Conservation (phyloP, 2,797 vertebrate species). For the Cottoperca gobio region DNA sequence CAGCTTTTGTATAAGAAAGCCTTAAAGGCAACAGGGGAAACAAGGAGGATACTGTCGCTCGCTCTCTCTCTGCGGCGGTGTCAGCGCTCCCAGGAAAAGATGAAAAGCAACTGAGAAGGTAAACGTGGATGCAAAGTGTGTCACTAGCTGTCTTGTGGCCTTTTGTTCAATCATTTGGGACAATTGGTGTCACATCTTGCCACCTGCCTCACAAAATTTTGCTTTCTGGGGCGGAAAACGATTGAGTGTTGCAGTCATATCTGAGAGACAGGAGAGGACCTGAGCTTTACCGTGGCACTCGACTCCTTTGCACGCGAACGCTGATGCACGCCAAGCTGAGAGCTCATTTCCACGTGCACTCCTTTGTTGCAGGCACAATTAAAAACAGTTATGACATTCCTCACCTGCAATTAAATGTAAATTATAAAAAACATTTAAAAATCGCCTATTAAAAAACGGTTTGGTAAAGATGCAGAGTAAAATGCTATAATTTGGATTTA, state of each 20-base stretch:
- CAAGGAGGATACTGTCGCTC: slow-evolving; percentile 57
- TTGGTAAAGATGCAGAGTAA: neutral
- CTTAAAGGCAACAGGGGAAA: slow-evolving; percentile 65
- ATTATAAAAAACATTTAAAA: neutral
- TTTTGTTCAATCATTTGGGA: slow-evolving; percentile 66
- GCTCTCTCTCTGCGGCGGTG: slow-evolving; percentile 40
- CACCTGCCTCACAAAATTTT: slow-evolving; percentile 68
- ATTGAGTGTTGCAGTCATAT: slow-evolving; percentile 37
- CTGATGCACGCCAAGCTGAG: too few relatives aligned
- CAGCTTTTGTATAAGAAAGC: slow-evolving; percentile 69
- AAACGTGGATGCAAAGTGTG: slow-evolving; percentile 51
- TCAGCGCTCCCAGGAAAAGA: slow-evolving; percentile 49
- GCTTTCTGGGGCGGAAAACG: slow-evolving; percentile 59
- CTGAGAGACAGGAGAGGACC: slow-evolving; percentile 22
- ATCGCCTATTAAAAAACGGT: slow-evolving; percentile 3
- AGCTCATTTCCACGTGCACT: neutral
- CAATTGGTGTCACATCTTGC: slow-evolving; percentile 47
- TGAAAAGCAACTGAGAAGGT: slow-evolving; percentile 49
- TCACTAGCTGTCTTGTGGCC: slow-evolving; percentile 55
- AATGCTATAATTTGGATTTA: slow-evolving; percentile 27
- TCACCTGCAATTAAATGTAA: neutral
- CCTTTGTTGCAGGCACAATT: neutral
- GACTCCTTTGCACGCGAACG: too few relatives aligned
- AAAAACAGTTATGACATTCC: neutral
- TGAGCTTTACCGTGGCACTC: slow-evolving; percentile 16